A percentile compares a stretch with the other conserved stretches of the same genome.
Evolutionary conservation across 2,888 invertebrate genomes (phyloP).

Genomic region (Drosophila multiciliata): DNA sequence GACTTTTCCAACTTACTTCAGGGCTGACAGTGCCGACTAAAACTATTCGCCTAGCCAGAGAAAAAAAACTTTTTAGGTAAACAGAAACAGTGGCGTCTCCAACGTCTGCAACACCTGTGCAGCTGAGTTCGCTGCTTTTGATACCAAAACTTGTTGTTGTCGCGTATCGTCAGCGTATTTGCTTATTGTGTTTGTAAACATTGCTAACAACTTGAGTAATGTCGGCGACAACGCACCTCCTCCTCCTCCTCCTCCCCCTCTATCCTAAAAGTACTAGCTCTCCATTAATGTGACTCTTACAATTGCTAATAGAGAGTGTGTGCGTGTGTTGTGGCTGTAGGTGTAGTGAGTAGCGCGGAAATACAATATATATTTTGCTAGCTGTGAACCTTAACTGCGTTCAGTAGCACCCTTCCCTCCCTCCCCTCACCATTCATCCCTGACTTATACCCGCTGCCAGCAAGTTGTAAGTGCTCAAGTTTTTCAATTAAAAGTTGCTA

Average conservation of each 20-base stretch:
- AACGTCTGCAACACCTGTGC: constrained; percentile 66
- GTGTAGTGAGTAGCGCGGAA: constrained; percentile 54
- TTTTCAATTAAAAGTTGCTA: constrained; percentile 80
- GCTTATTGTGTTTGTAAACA: constrained; percentile 81
- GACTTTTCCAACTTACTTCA: constrained; percentile 60
- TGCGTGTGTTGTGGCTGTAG: constrained; percentile 21
- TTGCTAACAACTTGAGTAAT: constrained; percentile 80
- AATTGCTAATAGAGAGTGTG: constrained; percentile 59
- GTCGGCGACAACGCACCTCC: constrained; percentile 71
- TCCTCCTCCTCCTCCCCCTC: constrained; percentile 11
- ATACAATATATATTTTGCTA: constrained; percentile 59
- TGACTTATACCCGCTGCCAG: constrained; percentile 38
- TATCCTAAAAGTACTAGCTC: constrained; percentile 20
- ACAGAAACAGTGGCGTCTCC: constrained; percentile 53
- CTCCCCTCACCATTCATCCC: not conserved
- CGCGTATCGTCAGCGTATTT: constrained; percentile 67
- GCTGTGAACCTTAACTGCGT: constrained; percentile 33
- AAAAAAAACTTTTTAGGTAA: constrained; percentile 58
- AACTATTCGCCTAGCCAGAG: constrained; percentile 42
- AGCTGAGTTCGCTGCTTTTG: constrained; percentile 17
- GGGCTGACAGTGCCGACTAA: constrained; percentile 56
- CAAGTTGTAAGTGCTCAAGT: constrained; percentile 79
- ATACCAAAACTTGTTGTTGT: constrained; percentile 21
- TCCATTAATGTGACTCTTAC: constrained; percentile 48
- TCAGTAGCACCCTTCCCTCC: not conserved